Conservation (phyloP, 2,888 invertebrate genomes). For the Omphaloscelis lunosa region DNA sequence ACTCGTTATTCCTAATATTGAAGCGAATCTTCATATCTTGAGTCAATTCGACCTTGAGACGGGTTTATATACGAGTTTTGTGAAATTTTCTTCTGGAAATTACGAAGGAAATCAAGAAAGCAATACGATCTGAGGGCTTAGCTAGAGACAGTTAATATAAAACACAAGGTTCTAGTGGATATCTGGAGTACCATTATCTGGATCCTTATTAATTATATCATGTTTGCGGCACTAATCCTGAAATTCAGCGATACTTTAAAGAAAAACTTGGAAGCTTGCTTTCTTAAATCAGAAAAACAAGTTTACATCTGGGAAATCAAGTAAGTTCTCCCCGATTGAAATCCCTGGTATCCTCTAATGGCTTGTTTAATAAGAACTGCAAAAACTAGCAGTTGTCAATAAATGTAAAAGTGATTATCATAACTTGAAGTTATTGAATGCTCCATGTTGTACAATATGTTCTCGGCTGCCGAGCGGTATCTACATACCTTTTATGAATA, state of each 20-base stretch:
- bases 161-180: too few species aligned
- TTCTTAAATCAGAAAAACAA: background rate
- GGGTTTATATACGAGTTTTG: background rate
- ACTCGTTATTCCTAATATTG: background rate
- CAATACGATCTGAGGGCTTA: background rate
- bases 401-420: constrained; percentile 54
- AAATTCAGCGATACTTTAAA: background rate
- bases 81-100: background rate
- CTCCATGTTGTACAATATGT: constrained; percentile 32
- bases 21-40: background rate
- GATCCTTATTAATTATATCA: too few species aligned
- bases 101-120: too few species aligned
- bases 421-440: constrained; percentile 61
- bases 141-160: too few species aligned
- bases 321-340: background rate
- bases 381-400: constrained; percentile 40
- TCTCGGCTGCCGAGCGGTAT: constrained; percentile 21
- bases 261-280: background rate
- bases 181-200: too few species aligned
- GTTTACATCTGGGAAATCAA: constrained; percentile 8
- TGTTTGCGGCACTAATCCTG: background rate
- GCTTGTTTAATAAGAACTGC: constrained; percentile 33
- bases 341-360: constrained; percentile 17
- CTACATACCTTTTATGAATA: constrained; percentile 56
- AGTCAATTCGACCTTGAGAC: background rate